These are phyloP conservation scores for Andrena dorsata DNA, from an alignment of 2,888 invertebrate genomes.

Conservation along the genomic window DNA sequence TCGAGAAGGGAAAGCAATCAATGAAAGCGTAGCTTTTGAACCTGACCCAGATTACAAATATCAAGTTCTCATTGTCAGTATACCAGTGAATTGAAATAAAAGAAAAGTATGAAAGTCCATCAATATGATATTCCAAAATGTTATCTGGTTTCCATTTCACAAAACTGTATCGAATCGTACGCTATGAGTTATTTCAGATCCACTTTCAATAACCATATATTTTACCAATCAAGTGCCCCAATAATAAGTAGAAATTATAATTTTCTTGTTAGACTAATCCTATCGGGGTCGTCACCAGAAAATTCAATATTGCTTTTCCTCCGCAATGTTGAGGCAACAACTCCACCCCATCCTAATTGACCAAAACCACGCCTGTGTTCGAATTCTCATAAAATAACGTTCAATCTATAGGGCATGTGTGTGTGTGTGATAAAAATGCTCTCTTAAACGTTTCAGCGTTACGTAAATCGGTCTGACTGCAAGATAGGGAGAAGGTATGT, in stretches of 20 bases:
- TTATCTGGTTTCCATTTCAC: too few species aligned
- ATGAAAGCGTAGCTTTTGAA: too few species aligned
- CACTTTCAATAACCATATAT: not conserved
- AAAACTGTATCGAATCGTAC: too few species aligned
- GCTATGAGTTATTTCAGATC: too few species aligned
- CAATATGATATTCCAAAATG: too few species aligned
- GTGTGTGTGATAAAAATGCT: slow-evolving; percentile 29
- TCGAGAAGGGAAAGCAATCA: too few species aligned
- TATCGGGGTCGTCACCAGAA: not conserved
- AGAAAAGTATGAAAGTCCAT: too few species aligned
- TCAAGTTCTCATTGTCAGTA: too few species aligned
- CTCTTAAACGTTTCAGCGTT: slow-evolving; percentile 45
- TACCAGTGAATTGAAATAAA: too few species aligned
- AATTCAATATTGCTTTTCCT: slow-evolving; percentile 9
- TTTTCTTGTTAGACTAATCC: not conserved
- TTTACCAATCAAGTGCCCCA: not conserved
- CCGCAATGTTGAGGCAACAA: not conserved
- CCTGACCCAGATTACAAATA: too few species aligned
- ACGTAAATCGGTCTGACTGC: slow-evolving; percentile 47
- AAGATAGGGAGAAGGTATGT: too few species aligned
- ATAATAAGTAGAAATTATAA: not conserved
- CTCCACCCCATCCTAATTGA: not conserved
- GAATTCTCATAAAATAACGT: slow-evolving; percentile 45
- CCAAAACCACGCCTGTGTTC: not conserved
- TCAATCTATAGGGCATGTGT: slow-evolving; percentile 12